phyloP scores from a whole-genome alignment of 2,113 vertebrate genomes.

The Sigmodon hispidus region DNA sequence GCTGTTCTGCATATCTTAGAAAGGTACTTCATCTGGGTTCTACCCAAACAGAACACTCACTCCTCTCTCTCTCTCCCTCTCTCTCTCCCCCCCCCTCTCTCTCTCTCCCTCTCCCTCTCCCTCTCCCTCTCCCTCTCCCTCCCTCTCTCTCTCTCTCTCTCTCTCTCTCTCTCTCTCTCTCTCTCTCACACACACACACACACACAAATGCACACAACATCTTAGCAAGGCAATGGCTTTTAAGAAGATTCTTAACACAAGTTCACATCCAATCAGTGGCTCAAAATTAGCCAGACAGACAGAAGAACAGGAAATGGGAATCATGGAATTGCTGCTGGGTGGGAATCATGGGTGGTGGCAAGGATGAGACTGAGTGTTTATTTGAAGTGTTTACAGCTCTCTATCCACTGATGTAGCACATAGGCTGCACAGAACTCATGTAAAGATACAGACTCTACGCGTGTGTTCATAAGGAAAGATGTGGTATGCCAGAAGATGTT shows the following conservation, averaged over 20 bases:
- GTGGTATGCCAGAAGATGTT: not conserved
- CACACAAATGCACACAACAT: not conserved
- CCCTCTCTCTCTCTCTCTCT: too few species aligned
- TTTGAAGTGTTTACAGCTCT: not conserved
- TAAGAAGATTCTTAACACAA: not conserved
- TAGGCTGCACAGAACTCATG: fast-evolving
- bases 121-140: too few species aligned
- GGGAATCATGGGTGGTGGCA: not conserved
- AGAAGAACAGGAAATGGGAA: not conserved
- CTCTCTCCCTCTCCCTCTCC: too few species aligned
- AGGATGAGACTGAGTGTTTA: not conserved
- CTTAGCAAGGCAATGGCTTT: not conserved
- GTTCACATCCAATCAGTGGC: not conserved
- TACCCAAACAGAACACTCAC: not conserved
- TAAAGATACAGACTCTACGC: not conserved
- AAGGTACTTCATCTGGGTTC: not conserved
- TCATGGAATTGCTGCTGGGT: not conserved
- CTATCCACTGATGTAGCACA: not conserved
- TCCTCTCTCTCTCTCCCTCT: too few species aligned
- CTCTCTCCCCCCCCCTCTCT: too few species aligned
- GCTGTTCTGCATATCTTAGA: not conserved
- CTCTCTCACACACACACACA: not conserved
- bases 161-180: too few species aligned
- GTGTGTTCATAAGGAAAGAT: not conserved
- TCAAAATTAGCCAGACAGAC: too few species aligned